phyloP scores from a whole-genome alignment of 1,140 invertebrate species.

The Aphis craccivora region DNA sequence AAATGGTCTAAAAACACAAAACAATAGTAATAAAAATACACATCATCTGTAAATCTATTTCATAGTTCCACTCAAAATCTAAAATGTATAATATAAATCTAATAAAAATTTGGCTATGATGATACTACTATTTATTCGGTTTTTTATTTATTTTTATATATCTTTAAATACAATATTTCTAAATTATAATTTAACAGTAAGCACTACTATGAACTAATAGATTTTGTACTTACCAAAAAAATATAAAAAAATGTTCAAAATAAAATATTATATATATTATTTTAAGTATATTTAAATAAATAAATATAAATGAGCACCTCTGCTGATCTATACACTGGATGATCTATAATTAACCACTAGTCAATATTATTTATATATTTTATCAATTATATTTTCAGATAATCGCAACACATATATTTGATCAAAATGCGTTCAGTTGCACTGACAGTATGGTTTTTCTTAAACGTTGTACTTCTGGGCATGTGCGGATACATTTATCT shows the following conservation, averaged over 20 bases:
- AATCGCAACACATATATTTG: not conserved
- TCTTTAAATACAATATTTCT: not conserved
- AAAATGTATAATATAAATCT: too few species aligned
- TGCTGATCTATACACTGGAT: not conserved
- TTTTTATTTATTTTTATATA: not conserved
- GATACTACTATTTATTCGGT: not conserved
- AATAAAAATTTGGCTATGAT: too few species aligned
- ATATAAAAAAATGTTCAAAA: not conserved
- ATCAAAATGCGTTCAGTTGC: conserved; percentile 70
- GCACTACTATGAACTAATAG: not conserved
- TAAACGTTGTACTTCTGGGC: conserved; percentile 74
- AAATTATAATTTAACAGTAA: not conserved
- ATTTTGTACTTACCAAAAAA: not conserved
- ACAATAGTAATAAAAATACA: too few species aligned
- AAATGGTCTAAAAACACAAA: too few species aligned
- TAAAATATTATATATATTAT: not conserved
- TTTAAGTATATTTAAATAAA: not conserved
- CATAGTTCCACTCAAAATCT: too few species aligned
- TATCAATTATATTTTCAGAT: conserved; percentile 7
- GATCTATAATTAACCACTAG: not conserved
- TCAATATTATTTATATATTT: not conserved
- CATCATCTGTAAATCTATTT: too few species aligned
- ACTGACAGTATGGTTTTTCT: conserved; percentile 74
- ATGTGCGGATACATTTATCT: conserved; percentile 76
- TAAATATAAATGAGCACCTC: not conserved